Base-by-base conservation (phyloP, 2,113 vertebrate genomes). In the Fregetta grallaria region DNA sequence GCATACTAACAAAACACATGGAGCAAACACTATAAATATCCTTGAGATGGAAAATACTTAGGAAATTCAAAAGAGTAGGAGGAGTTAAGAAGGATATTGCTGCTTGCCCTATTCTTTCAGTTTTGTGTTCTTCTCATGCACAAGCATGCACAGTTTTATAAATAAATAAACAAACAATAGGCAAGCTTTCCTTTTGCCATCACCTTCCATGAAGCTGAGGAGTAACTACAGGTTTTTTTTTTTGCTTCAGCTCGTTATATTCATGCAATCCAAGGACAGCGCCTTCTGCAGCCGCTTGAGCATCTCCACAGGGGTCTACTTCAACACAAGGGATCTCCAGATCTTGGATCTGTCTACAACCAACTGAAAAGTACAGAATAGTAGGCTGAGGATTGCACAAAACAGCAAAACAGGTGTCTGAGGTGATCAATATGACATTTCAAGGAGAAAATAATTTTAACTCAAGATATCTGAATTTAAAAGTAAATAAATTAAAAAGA, bases 231-330 rank as follows among this genome's bases (percentile, higher is more conserved):
- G 93, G 93, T 96, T 99, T 99, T 98, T 99, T 99, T 86, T 99
- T 99, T 85, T 98, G 97, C 97, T 99, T 99, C 13, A 99, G 98
- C 56, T 99, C 98, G 9, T 99, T 98, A 10, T 99, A 99, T n/a
- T 99, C 97, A 87, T 99, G 99, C 93, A 99, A 97, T 19, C 99
- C 99, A 7, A 99, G 98, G 80, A 98, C 62, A 0, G 99, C 99
- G 1, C 99, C 99, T 97, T 99, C 99, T 14, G 99, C 99, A 34
- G 99, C 99, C 0, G 99, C 98, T 92, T 99, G 99, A 10, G 98
- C 98, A 29, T 99, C 99, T 50, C 99, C 99, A 13, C 99, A 99
- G 50, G 98, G 97, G n/a, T 99, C 99, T 89, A 99, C 99, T 97
- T 99, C 99, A 88, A 99, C 98, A 1, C 97, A 97, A 5, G 96